Conservation (phyloP, 2,888 invertebrate species). For the Polyploca ridens region DNA sequence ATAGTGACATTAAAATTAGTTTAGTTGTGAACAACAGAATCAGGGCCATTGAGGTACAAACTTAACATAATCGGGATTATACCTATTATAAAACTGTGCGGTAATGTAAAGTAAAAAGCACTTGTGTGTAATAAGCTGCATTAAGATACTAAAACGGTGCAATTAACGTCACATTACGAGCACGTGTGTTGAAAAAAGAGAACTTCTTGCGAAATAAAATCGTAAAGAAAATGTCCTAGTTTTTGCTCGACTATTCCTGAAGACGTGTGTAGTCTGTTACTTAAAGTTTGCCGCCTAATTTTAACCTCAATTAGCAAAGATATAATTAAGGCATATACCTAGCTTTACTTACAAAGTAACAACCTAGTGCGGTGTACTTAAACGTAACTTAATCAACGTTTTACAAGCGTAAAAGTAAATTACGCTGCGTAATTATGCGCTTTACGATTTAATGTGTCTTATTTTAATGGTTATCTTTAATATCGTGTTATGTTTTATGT, state of each 20-base stretch:
- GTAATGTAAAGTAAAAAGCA: no score
- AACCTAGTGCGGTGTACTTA: constrained; percentile 1
- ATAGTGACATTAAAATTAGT: no score
- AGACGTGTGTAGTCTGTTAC: constrained; percentile 12
- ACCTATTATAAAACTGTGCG: no score
- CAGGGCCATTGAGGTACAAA: no score
- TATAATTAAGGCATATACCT: constrained; percentile 18
- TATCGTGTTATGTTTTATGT: background rate
- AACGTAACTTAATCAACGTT: background rate
- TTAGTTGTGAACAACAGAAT: no score
- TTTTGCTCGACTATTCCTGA: constrained; percentile 3
- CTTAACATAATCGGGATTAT: no score
- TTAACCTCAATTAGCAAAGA: constrained; percentile 14
- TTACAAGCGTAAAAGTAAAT: background rate
- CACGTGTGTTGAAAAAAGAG: background rate
- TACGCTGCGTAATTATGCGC: background rate
- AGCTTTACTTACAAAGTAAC: background rate
- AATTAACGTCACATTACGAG: no score
- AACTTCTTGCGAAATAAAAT: background rate
- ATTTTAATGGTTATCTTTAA: background rate
- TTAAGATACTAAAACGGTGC: no score
- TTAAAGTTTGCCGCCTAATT: constrained; percentile 10
- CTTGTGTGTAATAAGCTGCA: no score
- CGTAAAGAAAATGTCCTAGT: background rate
- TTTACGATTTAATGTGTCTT: background rate